Evolutionary conservation across 2,113 vertebrate species (phyloP), one percentile per base, ranked within the genome.

Genomic region (Aramus guarauna): DNA sequence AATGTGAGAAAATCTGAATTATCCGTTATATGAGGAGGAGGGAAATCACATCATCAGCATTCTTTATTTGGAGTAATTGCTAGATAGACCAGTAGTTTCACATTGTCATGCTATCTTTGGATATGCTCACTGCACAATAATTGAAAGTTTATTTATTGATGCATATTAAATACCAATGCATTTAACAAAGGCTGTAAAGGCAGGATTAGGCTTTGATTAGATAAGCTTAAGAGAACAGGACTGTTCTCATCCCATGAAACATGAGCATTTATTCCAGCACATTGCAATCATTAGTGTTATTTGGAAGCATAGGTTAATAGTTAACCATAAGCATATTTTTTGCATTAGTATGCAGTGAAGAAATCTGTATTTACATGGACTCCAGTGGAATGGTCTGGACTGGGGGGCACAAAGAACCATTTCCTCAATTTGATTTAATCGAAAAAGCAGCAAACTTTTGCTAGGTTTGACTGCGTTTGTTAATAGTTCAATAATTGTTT

Each of bases 91-190:
- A 96, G 78, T 96, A 95, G 80, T 91, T 98, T 97, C 97, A 96
- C 71, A 96, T 80, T 95, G 93, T 97, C 92, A 86, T 90, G 80
- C 80, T 96, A 93, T 96, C 96, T 97, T 97, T 95, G 90, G 90
- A 90, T 96, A 76, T 95, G 81, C 93, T 97, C 94, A 85, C 81
- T 94, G 96, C 91, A 97, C 96, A 96, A 97, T 96, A 98, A 97
- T 91, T 97, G 78, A 96, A 97, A 98, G 92, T 97, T 98, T 97
- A 97, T 97, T 98, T 98, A 97, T 93, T 96, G 96, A 97, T 96
- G 94, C 97, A 98, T 97, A 96, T 92, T 97, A 98, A 98, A 96
- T 97, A 98, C 95, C 94, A 96, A 63, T 83, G 96, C 96, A 94
- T 92, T 97, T 95, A 96, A 90, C 90, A 90, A 79, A 75, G 73